Conservation (phyloP, 1,140 invertebrate species). For the Sipha flava region DNA sequence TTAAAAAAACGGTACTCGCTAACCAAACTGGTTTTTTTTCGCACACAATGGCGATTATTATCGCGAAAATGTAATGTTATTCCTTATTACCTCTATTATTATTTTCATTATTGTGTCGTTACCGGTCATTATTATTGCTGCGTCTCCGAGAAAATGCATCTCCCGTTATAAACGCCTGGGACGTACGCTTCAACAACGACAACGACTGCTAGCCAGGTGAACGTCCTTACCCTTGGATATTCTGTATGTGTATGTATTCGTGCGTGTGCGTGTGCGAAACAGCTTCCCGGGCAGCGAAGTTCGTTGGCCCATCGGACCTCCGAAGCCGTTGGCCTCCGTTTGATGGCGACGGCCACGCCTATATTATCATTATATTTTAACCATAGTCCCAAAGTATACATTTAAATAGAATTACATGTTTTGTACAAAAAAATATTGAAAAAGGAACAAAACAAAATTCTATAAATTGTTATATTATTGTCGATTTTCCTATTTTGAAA, state of each 20-base stretch:
- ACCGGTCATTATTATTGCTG: background rate
- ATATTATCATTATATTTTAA: slow-evolving; percentile 7
- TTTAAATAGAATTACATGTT: background rate
- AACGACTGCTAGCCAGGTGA: background rate
- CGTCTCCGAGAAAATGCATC: background rate
- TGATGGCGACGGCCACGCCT: background rate
- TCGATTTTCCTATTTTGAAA: background rate
- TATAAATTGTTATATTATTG: background rate
- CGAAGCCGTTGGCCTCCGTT: slow-evolving; percentile 13
- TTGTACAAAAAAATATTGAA: background rate
- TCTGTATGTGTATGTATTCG: background rate
- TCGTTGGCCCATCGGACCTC: slow-evolving; percentile 28
- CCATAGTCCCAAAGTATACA: background rate
- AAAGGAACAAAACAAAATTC: background rate
- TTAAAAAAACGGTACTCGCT: background rate
- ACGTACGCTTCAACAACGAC: background rate
- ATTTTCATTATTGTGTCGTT: background rate
- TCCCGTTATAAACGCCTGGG: slow-evolving; percentile 13
- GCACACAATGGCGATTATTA: slow-evolving; percentile 3
- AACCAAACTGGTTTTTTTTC: background rate
- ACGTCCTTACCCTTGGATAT: slow-evolving; percentile 27
- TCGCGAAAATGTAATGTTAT: slow-evolving; percentile 5
- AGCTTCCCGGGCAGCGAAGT: slow-evolving; percentile 24
- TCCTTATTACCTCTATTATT: background rate
- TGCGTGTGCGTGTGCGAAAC: background rate